Base-by-base conservation (phyloP, 1,140 invertebrate genomes). In the Probaryconus sp. region DNA sequence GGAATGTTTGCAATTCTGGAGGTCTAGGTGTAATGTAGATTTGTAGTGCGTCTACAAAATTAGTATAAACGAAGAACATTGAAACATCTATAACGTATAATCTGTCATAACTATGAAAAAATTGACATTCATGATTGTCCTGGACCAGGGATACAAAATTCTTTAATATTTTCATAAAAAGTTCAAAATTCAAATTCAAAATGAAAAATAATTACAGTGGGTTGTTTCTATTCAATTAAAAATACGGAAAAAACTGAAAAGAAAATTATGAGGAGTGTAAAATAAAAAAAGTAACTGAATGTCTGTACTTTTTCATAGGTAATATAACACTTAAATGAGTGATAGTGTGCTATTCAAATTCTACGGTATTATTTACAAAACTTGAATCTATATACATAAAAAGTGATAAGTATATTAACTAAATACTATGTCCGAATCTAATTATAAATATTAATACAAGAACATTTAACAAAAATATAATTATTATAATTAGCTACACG, bases 281-380 rank as follows among this genome's bases (percentile, higher is more conserved):
- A n/a, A n/a, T n/a, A n/a, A n/a, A n/a, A n/a, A n/a, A n/a, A n/a
- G n/a, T n/a, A n/a, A n/a, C n/a, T n/a, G n/a, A n/a, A n/a, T n/a
- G 17, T 20, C 16, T 40, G 10, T n/a, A 26, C 10, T 1, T 47
- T 47, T 17, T 0, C 13, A 35, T 21, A 35, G 28, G 5, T 14
- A 10, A 17, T 17, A 16, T 11, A 24, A n/a, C 31, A 14, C n/a
- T 18, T 11, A 14, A 13, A 20, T 30, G 11, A 7, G 4, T 42
- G 18, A 45, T 5, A 47, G 9, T 21, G n/a, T n/a, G 5, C 11
- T 26, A 42, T 14, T 5, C 26, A 26, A 68, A 31, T 28, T 50
- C 64, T 68, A 68, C 64, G 18, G 20, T 56, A 67, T 67, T 67
- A 68, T 68, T 68, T 43, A 68, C 53, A 68, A 45, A 35, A 20